phyloP scores from a whole-genome alignment of 2,888 invertebrate genomes.

The Theodoxus fluviatilis region DNA sequence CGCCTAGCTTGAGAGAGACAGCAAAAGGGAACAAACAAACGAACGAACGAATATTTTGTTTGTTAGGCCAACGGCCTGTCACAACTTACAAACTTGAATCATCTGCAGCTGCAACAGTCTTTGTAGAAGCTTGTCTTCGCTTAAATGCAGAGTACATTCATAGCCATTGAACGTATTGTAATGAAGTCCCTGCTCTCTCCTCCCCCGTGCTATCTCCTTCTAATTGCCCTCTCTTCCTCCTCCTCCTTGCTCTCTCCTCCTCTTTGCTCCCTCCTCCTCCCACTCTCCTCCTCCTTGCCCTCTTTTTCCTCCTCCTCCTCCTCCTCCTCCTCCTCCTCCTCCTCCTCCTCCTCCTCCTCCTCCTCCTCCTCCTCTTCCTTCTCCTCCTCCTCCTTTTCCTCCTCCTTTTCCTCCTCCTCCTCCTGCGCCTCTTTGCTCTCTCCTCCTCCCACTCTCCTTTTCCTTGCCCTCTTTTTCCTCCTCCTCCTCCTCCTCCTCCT shows the following conservation, averaged over 20 bases:
- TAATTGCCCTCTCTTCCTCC: background rate
- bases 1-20: too few relatives aligned
- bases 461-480: background rate
- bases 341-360: background rate
- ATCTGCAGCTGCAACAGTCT: too few relatives aligned
- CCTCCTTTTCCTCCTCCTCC: background rate
- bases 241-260: constrained; percentile 6
- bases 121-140: too few relatives aligned
- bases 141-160: too few relatives aligned
- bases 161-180: too few relatives aligned
- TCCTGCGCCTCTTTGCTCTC: background rate
- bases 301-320: constrained; percentile 5
- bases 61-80: too few relatives aligned
- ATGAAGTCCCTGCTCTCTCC: too few relatives aligned
- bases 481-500: constrained; percentile 13
- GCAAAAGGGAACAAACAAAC: too few relatives aligned
- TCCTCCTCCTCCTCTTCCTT: background rate
- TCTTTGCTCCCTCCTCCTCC: background rate
- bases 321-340: constrained; percentile 3
- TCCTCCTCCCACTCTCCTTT: background rate
- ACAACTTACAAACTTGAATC: too few relatives aligned
- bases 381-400: background rate
- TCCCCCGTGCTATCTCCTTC: background rate
- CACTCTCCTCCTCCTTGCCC: background rate
- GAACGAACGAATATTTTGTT: too few relatives aligned